Evolutionary conservation across 2,113 vertebrate species (phyloP).

Genomic region (Onychostoma macrolepis): DNA sequence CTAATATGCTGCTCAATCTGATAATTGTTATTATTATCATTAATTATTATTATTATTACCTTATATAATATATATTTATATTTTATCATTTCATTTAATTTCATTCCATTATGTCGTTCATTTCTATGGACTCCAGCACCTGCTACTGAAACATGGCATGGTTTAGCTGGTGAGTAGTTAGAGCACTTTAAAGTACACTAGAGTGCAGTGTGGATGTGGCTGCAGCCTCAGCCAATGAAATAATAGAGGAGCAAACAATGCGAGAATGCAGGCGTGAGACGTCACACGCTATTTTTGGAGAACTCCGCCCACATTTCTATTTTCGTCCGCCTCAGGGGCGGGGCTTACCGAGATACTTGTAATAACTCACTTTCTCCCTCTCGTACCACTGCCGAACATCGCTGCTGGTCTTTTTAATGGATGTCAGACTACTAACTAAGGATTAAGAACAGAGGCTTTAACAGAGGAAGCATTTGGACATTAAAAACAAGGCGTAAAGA

Average conservation of each 20-base stretch:
- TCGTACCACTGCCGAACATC: constrained; percentile 33
- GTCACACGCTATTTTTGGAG: constrained; percentile 78
- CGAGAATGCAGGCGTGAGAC: constrained; percentile 65
- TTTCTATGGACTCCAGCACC: background rate
- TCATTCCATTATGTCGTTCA: background rate
- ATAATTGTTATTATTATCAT: background rate
- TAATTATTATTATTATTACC: background rate
- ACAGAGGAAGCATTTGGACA: background rate
- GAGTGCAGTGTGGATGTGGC: constrained; percentile 49
- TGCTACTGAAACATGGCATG: background rate
- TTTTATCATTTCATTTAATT: background rate
- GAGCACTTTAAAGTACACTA: background rate
- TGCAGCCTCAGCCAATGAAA: constrained; percentile 57
- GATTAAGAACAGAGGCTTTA: constrained; percentile 24
- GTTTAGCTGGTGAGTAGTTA: background rate
- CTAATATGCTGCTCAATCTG: background rate
- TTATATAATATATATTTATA: no score
- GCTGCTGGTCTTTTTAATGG: constrained; percentile 12
- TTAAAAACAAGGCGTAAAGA: background rate
- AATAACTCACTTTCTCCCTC: constrained; percentile 56
- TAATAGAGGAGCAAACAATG: constrained; percentile 66
- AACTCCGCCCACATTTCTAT: constrained; percentile 76
- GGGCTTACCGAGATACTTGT: constrained; percentile 63
- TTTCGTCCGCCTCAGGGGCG: constrained; percentile 68
- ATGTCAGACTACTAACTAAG: constrained; percentile 10